Evolutionary conservation across 2,113 vertebrate species (phyloP).

Genomic region (Triplophysa tibetana): DNA sequence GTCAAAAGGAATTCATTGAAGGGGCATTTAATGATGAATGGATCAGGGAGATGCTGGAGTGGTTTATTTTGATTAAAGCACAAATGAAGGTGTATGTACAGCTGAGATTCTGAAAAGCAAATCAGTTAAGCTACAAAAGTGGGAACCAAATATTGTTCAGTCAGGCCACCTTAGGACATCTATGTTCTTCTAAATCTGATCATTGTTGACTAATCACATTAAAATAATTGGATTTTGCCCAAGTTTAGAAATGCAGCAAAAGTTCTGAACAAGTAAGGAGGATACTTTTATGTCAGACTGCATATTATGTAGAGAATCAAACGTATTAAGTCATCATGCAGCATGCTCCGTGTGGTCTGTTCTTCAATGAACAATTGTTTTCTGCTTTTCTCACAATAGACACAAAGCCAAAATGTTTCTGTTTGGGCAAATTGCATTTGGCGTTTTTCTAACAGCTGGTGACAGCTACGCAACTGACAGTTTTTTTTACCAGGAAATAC

Average conservation of each 20-base stretch:
- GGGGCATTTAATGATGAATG: constrained; percentile 72
- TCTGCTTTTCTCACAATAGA: neutral
- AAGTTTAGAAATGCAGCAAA: too few species aligned
- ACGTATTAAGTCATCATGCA: neutral
- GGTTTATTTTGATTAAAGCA: constrained; percentile 1
- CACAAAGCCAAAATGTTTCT: neutral
- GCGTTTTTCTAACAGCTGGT: neutral
- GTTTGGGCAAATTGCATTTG: neutral
- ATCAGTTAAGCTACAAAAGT: too few species aligned
- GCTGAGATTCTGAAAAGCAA: neutral
- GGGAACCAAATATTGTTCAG: too few species aligned
- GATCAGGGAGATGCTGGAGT: constrained; percentile 76
- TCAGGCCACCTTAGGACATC: too few species aligned
- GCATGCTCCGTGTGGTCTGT: neutral
- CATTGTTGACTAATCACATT: neutral
- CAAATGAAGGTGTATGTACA: neutral
- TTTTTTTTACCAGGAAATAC: neutral
- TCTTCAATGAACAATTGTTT: neutral
- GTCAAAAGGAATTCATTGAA: constrained; percentile 73
- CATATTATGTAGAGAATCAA: neutral
- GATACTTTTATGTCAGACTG: neutral
- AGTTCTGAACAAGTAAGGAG: too few species aligned
- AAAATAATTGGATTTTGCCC: neutral
- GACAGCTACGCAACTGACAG: neutral
- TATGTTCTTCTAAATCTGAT: too few species aligned